Evolutionary conservation across 1,140 invertebrate species (phyloP), one percentile per base, ranked within the genome.

Genomic region (Protaetia brevitarsis): DNA sequence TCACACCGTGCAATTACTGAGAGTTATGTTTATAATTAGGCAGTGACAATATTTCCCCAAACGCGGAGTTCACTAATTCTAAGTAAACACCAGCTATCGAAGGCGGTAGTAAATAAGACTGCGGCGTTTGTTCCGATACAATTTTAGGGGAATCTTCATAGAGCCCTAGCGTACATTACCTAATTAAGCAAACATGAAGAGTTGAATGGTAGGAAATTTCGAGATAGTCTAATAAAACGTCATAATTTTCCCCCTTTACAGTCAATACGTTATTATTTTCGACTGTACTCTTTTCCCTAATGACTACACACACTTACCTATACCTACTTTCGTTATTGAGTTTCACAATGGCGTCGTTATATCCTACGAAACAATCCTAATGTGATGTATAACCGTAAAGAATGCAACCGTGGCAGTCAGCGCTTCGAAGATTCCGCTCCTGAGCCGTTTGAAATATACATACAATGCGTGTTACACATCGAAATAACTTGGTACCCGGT

Each of bases 21-120:
- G 69, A 76, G 73, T 75, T 75, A 73, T 75, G 74, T 76, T 75
- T 74, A 76, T 76, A 76, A 76, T 76, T 75, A 76, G 73, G 74
- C 71, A 75, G 71, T 71, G 73, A 75, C 74, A 76, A 76, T 76
- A 74, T 76, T 76, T 73, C 74, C 69, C 73, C 67, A 70, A 73
- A 74, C 69, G n/a, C n/a, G 71, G 66, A 72, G 68, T 71, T 72
- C 71, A 71, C 74, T 76, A 76, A 76, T 76, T 74, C 70, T 74
- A 74, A 68, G 70, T 70, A 73, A 75, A 75, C 67, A 75, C 30
- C 41, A 63, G 65, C 45, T 36, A 58, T 62, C 58, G 62, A 70
- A 69, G 63, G 67, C 69, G 68, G 65, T 64, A 19, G 64, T 67
- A 69, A 70, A 71, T 69, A 45, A 45, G 41, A 21, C 41, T 66